A percentile compares a stretch with the other conserved stretches of the same genome.
These are phyloP conservation scores for Cephonodes hylas DNA, from an alignment of 2,888 invertebrate species.

Conservation along the genomic window DNA sequence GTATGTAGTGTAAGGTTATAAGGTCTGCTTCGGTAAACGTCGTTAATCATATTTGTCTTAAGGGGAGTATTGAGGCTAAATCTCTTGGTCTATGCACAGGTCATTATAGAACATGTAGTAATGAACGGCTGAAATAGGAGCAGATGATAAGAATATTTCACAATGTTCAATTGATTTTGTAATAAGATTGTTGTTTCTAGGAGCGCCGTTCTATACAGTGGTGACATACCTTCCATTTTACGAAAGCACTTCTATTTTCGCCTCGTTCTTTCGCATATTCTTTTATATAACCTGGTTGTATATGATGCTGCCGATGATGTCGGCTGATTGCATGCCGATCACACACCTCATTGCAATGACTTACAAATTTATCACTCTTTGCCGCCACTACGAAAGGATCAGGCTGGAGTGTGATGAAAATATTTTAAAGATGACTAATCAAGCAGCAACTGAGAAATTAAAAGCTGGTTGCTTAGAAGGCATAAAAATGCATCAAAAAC, in stretches of 20 bases:
- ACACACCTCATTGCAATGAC: slow-evolving; percentile 59
- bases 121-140: no score
- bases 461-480: slow-evolving; percentile 56
- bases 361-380: slow-evolving; percentile 62
- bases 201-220: slow-evolving; percentile 66
- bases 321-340: slow-evolving; percentile 68
- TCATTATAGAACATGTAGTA: no score
- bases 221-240: slow-evolving; percentile 67
- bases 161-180: background rate
- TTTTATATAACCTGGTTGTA: slow-evolving; percentile 68
- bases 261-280: slow-evolving; percentile 54
- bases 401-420: slow-evolving; percentile 48
- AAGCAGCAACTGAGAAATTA: slow-evolving; percentile 45
- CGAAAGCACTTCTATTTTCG: slow-evolving; percentile 48
- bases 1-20: no score
- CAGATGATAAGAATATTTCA: no score
- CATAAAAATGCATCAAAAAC: slow-evolving; percentile 63
- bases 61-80: no score
- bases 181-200: slow-evolving; percentile 38
- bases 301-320: slow-evolving; percentile 75
- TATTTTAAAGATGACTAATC: slow-evolving; percentile 35
- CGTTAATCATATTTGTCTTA: no score
- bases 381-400: slow-evolving; percentile 54
- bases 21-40: no score
- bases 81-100: no score